phyloP scores from a whole-genome alignment of 2,113 vertebrate genomes.

The Odontophorus gujanensis region DNA sequence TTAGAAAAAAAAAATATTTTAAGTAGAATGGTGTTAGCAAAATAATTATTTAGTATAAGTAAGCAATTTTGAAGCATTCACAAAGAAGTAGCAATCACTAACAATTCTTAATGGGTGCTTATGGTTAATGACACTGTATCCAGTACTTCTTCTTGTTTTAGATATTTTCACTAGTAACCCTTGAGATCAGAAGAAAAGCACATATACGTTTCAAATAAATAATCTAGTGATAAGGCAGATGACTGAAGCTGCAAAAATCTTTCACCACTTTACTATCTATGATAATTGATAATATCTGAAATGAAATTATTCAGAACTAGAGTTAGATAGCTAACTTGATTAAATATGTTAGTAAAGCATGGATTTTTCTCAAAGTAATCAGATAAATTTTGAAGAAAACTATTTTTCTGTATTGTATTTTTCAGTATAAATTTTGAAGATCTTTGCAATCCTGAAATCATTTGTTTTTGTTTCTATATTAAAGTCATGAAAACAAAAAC shows the following conservation, averaged over 20 bases:
- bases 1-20: slow-evolving; percentile 4
- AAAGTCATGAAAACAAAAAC: background rate
- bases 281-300: background rate
- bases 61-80: slow-evolving; percentile 59
- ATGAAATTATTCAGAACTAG: background rate
- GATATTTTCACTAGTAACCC: background rate
- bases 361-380: background rate
- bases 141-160: background rate
- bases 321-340: background rate
- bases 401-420: background rate
- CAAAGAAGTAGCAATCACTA: slow-evolving; percentile 22
- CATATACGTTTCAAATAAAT: background rate
- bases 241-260: background rate
- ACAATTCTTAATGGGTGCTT: slow-evolving; percentile 16
- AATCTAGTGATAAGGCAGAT: background rate
- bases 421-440: background rate
- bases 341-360: background rate
- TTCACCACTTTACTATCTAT: background rate
- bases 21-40: background rate
- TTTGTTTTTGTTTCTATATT: background rate
- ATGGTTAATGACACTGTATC: slow-evolving; percentile 3
- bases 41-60: slow-evolving; percentile 37
- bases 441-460: background rate
- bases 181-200: background rate
- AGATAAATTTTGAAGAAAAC: background rate